phyloP scores from a whole-genome alignment of 2,113 vertebrate species.

The Gobio gobio region DNA sequence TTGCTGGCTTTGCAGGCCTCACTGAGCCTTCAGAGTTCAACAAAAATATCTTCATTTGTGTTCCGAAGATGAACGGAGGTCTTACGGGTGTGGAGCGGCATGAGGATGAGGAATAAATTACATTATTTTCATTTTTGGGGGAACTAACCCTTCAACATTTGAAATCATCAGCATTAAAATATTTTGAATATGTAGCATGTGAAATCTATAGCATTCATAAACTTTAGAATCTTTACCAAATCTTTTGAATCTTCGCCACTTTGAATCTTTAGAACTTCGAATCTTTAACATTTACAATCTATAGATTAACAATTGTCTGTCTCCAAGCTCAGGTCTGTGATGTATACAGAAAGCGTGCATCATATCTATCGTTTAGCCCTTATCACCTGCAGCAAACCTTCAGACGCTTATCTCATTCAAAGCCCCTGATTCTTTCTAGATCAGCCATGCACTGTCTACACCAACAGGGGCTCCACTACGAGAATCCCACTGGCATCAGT shows the following conservation, averaged over 20 bases:
- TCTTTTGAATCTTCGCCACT: background rate
- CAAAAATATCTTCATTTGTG: no score
- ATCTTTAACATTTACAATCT: background rate
- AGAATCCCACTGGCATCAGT: conserved; percentile 24
- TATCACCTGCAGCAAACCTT: background rate
- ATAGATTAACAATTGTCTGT: no score
- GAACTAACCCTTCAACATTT: background rate
- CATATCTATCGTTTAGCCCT: background rate
- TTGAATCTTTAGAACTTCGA: background rate
- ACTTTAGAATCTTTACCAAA: background rate
- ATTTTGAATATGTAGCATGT: background rate
- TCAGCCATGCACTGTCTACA: background rate
- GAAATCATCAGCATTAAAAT: background rate
- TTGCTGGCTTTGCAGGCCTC: no score
- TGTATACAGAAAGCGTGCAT: background rate
- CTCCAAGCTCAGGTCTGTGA: no score
- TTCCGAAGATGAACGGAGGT: no score
- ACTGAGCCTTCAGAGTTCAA: no score
- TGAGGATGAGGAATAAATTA: no score
- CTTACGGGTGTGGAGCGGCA: no score
- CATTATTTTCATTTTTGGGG: no score
- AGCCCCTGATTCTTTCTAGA: background rate
- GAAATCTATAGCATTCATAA: background rate
- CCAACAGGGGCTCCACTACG: background rate
- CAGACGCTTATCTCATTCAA: background rate